Percentiles rank a stretch among this genome's conserved stretches.
Evolutionary conservation across 1,140 invertebrate species (phyloP).

Genomic region (Megalonaias nervosa): DNA sequence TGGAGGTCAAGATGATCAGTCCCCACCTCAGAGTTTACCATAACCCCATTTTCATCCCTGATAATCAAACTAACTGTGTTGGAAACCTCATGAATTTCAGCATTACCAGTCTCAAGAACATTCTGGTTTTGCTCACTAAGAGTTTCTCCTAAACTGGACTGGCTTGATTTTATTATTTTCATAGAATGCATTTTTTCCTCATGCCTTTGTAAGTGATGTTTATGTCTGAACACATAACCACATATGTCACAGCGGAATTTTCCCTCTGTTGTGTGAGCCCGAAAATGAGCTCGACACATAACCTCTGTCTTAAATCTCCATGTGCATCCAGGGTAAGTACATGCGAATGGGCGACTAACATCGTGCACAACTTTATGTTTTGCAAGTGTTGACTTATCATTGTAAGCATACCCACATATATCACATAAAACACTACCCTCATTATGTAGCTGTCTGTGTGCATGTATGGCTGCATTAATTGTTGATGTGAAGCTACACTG

Average conservation of each 20-base stretch:
- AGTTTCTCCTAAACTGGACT: not conserved
- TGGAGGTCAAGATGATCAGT: slow-evolving; percentile 47
- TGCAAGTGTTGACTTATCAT: slow-evolving; percentile 61
- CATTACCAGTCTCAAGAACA: slow-evolving; percentile 17
- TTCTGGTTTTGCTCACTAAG: slow-evolving; percentile 19
- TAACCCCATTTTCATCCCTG: slow-evolving; percentile 19
- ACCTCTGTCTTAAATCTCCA: slow-evolving; percentile 66
- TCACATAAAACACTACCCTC: slow-evolving; percentile 65
- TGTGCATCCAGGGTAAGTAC: slow-evolving; percentile 61
- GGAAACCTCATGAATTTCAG: slow-evolving; percentile 28
- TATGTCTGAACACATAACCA: slow-evolving; percentile 65
- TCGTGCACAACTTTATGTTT: slow-evolving; percentile 69
- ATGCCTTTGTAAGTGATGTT: slow-evolving; percentile 67
- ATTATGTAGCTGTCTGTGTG: slow-evolving; percentile 66
- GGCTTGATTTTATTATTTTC: slow-evolving; percentile 5
- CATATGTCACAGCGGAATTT: slow-evolving; percentile 61
- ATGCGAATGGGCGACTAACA: slow-evolving; percentile 57
- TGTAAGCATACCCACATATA: slow-evolving; percentile 66
- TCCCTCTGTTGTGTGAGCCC: slow-evolving; percentile 54
- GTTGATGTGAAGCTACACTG: slow-evolving; percentile 65
- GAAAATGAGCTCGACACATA: slow-evolving; percentile 64
- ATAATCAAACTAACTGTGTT: slow-evolving; percentile 39
- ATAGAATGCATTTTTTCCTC: slow-evolving; percentile 59
- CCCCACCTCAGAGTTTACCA: slow-evolving; percentile 43
- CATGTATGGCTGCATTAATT: slow-evolving; percentile 61